A percentile compares a stretch with the other conserved stretches of the same genome.
These are phyloP conservation scores for Trachelus iudaicus DNA, from an alignment of 2,888 invertebrate genomes.

Conservation along the genomic window DNA sequence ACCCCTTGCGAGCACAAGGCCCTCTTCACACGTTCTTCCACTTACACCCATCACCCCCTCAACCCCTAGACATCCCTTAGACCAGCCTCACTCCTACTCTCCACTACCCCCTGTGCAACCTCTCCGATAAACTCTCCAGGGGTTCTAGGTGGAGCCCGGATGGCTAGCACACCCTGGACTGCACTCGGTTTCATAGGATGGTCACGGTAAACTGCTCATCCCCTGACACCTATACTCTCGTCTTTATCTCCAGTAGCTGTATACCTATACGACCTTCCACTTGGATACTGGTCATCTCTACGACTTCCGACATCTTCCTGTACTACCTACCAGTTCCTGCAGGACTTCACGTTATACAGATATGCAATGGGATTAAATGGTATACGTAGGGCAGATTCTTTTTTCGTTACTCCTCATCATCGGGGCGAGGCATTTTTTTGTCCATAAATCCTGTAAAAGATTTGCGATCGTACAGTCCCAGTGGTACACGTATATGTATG, in stretches of 20 bases:
- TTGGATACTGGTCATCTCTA: constrained; percentile 16
- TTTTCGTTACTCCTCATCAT: background rate
- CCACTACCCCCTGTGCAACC: constrained; percentile 16
- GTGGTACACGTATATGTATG: background rate
- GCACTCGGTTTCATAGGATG: constrained; percentile 59
- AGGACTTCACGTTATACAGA: background rate
- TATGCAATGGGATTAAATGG: background rate
- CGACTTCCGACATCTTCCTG: background rate
- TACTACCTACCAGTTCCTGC: background rate
- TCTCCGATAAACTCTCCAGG: constrained; percentile 46
- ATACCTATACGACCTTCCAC: constrained; percentile 31
- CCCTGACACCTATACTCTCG: constrained; percentile 60
- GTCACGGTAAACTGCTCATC: constrained; percentile 58
- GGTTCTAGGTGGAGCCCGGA: constrained; percentile 35
- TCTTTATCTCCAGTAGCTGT: constrained; percentile 56
- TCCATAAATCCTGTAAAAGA: background rate
- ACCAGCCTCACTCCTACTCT: constrained; percentile 10
- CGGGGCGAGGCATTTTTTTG: background rate
- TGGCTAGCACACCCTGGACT: constrained; percentile 51
- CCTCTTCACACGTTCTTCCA: constrained; percentile 53
- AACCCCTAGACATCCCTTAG: constrained; percentile 12
- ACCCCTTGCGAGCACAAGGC: constrained; percentile 26
- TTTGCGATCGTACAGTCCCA: background rate
- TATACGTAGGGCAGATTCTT: background rate
- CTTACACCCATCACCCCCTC: constrained; percentile 33